Evolutionary conservation across 2,888 invertebrate species (phyloP), one percentile per base, ranked within the genome.

Genomic region (Empis livida): DNA sequence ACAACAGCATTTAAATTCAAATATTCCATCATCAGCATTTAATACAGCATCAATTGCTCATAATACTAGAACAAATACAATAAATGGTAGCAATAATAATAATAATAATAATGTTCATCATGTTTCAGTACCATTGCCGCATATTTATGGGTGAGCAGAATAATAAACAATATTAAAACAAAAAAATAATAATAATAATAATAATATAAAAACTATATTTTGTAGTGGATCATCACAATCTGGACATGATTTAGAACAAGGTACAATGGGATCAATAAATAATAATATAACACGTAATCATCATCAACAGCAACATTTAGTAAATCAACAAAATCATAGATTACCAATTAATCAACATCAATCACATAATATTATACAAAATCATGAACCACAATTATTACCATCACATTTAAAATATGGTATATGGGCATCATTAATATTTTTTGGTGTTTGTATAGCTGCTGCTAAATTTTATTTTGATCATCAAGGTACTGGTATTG

Each of bases 401-500:
- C 75, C 75, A 11, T 73, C 77, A 14, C 78, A 79, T 53, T 66
- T 81, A 43, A 81, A 80, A 66, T 80, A 78, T 60, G 80, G 79
- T 46, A 78, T 85, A 70, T 80, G 84, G 70, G 79, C 82, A 37
- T 80, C 82, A 1, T 76, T 85, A 56, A 79, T 79, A 13, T 63
- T 85, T 42, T 78, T 80, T 2, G 78, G 81, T 1, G 75, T 82
- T 35, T 82, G 84, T 59, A 71, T 84, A 43, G 82, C 79, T 1
- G 80, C 79, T 27, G 79, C 79, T 20, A 84, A 82, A 67, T 82
- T 80, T 62, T 84, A 83, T 60, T 82, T 84, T 51, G 80, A 81
- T 60, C 73, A 76, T 56, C 78, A 80, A 64, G 73, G 72, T 47
- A 70, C 71, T 35, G 75, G 77, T 17, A 64, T 77, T 57, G 80